Conservation (phyloP, 2,113 vertebrate genomes). For the Anser cygnoides region DNA sequence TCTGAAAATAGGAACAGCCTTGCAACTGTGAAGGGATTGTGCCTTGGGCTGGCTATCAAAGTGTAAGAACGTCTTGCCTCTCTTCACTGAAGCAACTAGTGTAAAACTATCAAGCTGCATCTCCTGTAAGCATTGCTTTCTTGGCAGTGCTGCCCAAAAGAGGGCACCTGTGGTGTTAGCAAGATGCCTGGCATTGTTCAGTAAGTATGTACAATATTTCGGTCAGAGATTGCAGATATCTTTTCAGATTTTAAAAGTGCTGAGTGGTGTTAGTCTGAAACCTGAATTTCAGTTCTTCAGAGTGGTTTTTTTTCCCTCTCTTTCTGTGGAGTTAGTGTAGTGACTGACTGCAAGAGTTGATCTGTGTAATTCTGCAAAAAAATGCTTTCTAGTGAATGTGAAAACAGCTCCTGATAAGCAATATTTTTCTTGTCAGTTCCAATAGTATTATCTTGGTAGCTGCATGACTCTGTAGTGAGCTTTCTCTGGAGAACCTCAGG, state of each 20-base stretch:
- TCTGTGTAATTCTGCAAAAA: background rate
- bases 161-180: fast-evolving
- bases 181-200: background rate
- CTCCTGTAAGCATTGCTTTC: background rate
- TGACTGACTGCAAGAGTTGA: background rate
- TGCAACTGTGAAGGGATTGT: background rate
- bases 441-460: background rate
- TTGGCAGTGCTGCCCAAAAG: background rate
- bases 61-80: background rate
- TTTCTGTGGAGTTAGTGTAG: background rate
- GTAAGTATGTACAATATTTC: background rate
- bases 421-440: background rate
- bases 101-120: background rate
- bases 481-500: background rate
- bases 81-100: background rate
- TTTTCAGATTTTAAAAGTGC: background rate
- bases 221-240: background rate
- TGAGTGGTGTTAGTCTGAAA: background rate
- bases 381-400: background rate
- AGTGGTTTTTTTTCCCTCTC: background rate
- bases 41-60: background rate
- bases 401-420: background rate
- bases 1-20: background rate
- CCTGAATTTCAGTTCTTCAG: background rate
- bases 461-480: fast-evolving